phyloP scores from a whole-genome alignment of 2,113 vertebrate genomes.

The Tetrax tetrax region DNA sequence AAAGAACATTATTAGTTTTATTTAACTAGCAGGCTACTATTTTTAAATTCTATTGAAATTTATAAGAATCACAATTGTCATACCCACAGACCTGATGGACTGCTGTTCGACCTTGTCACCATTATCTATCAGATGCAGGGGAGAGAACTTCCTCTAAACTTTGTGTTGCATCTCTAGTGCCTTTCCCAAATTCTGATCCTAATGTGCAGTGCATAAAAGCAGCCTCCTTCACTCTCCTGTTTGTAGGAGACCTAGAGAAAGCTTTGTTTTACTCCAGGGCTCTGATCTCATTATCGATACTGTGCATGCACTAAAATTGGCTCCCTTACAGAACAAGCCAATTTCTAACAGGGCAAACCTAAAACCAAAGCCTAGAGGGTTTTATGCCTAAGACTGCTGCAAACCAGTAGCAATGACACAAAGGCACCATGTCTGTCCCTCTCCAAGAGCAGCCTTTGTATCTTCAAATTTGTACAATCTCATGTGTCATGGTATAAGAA shows the following conservation, averaged over 20 bases:
- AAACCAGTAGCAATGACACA: neutral
- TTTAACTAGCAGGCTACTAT: neutral
- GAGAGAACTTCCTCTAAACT: neutral
- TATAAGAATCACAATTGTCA: neutral
- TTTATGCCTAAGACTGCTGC: neutral
- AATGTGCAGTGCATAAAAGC: fast-evolving
- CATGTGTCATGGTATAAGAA: neutral
- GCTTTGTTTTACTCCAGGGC: neutral
- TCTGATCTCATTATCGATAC: neutral
- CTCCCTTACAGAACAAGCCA: neutral
- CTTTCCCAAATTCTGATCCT: neutral
- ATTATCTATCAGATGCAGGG: neutral
- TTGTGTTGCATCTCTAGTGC: neutral
- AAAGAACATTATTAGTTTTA: neutral
- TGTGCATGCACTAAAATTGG: neutral
- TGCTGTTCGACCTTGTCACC: neutral
- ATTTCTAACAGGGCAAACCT: neutral
- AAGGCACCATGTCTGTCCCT: neutral
- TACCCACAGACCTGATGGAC: neutral
- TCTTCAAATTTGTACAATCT: neutral
- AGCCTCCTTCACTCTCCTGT: neutral
- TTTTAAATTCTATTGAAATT: neutral
- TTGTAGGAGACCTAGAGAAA: neutral
- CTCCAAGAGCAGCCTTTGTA: neutral
- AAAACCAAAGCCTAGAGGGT: neutral